Percentiles rank a stretch among this genome's conserved stretches.
Evolutionary conservation across 2,797 vertebrate species (phyloP).

Genomic region (Geotrypetes seraphini): DNA sequence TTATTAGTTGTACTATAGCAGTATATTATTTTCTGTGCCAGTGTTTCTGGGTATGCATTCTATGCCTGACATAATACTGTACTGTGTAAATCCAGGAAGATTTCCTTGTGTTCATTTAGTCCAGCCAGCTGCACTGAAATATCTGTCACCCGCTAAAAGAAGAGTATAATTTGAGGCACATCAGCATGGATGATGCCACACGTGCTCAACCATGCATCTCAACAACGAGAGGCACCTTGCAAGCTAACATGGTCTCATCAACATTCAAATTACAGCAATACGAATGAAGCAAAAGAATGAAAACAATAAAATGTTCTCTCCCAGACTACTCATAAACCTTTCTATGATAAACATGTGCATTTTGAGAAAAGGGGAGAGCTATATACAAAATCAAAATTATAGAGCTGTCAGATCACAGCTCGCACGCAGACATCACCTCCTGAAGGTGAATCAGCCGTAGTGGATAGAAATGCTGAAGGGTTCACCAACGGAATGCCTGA

Average conservation of each 20-base stretch:
- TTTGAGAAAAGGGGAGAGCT: slow-evolving; percentile 1
- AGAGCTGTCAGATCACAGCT: slow-evolving; percentile 13
- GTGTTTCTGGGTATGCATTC: too few species aligned
- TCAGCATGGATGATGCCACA: too few species aligned
- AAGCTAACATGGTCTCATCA: slow-evolving; percentile 12
- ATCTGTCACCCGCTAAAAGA: too few species aligned
- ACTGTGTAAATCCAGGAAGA: too few species aligned
- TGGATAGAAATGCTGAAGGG: slow-evolving; percentile 12
- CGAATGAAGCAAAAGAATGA: slow-evolving; percentile 6
- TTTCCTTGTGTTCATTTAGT: too few species aligned
- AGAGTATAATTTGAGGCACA: too few species aligned
- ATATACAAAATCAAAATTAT: slow-evolving; percentile 13
- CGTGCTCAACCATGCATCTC: not conserved
- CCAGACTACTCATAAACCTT: slow-evolving; percentile 11
- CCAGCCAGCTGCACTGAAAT: too few species aligned
- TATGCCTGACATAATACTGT: too few species aligned
- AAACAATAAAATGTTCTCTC: slow-evolving; percentile 12
- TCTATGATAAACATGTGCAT: slow-evolving; percentile 12
- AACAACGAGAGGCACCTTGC: slow-evolving; percentile 6
- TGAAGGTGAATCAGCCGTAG: slow-evolving; percentile 5
- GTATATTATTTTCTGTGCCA: too few species aligned
- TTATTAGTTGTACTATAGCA: too few species aligned
- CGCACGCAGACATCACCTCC: slow-evolving; percentile 10
- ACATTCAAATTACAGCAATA: slow-evolving; percentile 4
- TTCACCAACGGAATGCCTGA: slow-evolving; percentile 7